Conservation (phyloP, 1,140 invertebrate species). For the Holcopasites calliopsidis region DNA sequence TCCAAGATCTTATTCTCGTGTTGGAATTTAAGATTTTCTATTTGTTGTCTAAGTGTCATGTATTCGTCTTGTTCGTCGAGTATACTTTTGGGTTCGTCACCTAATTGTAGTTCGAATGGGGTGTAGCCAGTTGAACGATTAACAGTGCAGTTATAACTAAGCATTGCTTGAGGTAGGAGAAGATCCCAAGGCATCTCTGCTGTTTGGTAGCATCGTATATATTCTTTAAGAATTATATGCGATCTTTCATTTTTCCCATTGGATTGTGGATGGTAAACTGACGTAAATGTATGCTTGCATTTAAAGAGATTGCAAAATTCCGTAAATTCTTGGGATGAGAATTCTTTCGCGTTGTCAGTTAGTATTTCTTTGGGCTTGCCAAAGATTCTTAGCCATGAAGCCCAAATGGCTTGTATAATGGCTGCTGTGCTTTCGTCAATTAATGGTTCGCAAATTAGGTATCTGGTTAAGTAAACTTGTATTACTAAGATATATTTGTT, state of each 20-base stretch:
- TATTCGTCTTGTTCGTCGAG: slow-evolving; percentile 3
- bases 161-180: background rate
- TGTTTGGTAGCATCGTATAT: background rate
- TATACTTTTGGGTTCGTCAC: background rate
- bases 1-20: slow-evolving; percentile 13
- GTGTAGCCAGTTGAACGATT: background rate
- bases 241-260: background rate
- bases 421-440: background rate
- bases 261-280: background rate
- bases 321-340: background rate
- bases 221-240: background rate
- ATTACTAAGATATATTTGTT: background rate
- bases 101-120: slow-evolving; percentile 7
- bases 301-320: background rate
- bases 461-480: background rate
- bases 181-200: background rate
- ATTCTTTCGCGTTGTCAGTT: background rate
- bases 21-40: background rate
- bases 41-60: background rate
- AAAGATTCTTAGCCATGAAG: slow-evolving; percentile 3
- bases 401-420: slow-evolving; percentile 5
- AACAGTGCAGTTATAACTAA: slow-evolving; percentile 2
- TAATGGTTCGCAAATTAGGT: background rate
- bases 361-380: background rate
- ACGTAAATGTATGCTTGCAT: background rate